These are phyloP conservation scores for Decapterus maruadsi DNA, from an alignment of 2,797 vertebrate species.

Conservation along the genomic window DNA sequence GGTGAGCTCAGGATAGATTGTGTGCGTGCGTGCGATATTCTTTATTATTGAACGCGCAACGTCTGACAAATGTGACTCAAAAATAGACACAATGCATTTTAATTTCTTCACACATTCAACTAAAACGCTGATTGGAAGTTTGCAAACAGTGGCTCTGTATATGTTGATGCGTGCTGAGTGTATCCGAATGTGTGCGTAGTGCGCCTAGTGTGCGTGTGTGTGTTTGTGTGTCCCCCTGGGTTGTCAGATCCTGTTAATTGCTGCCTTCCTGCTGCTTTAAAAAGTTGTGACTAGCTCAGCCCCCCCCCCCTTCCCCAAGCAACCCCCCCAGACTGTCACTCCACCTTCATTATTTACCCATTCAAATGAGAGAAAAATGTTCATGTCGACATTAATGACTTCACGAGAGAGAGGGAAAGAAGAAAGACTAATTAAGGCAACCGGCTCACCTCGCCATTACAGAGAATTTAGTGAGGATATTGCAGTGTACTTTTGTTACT, in stretches of 20 bases:
- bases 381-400: slow-evolving; percentile 82
- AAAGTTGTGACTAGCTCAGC: slow-evolving; percentile 75
- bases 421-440: slow-evolving; percentile 77
- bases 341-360: slow-evolving; percentile 81
- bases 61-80: slow-evolving; percentile 3
- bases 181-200: slow-evolving; percentile 19
- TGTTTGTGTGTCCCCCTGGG: slow-evolving; percentile 56
- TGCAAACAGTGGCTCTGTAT: slow-evolving; percentile 19
- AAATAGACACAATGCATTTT: slow-evolving; percentile 15
- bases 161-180: slow-evolving; percentile 9
- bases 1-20: slow-evolving; percentile 11
- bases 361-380: slow-evolving; percentile 82
- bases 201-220: neutral
- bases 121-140: neutral
- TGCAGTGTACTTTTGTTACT: slow-evolving; percentile 35
- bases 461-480: slow-evolving; percentile 63
- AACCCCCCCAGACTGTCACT: slow-evolving; percentile 72
- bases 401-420: slow-evolving; percentile 38
- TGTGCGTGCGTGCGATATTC: slow-evolving; percentile 10
- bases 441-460: slow-evolving; percentile 72
- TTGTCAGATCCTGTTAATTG: slow-evolving; percentile 83
- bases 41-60: slow-evolving; percentile 17
- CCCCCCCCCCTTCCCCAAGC: slow-evolving; percentile 34
- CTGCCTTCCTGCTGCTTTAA: slow-evolving; percentile 74
- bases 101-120: slow-evolving; percentile 29